Evolutionary conservation across 2,888 invertebrate species (phyloP).

Genomic region (Thecocarcelia acutangulata): DNA sequence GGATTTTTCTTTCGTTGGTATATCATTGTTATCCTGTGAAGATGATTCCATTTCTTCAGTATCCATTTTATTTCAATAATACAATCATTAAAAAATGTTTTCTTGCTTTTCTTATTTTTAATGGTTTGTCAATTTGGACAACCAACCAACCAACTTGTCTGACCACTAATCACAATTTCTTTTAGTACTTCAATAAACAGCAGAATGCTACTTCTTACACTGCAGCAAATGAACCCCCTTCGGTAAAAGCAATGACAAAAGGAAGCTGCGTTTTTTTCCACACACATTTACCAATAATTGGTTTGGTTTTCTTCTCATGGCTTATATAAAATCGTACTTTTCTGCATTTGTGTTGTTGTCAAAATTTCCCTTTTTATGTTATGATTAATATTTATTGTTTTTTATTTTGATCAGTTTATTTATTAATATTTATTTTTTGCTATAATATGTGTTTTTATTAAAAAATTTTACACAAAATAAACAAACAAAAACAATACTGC

Average conservation of each 20-base stretch:
- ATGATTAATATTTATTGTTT: conserved; percentile 41
- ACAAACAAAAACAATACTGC: conserved; percentile 66
- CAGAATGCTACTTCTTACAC: conserved; percentile 59
- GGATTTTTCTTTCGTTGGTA: conserved; percentile 58
- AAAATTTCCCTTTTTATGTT: conserved; percentile 17
- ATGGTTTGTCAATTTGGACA: conserved; percentile 20
- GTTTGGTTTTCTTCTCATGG: conserved; percentile 43
- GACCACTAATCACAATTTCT: conserved; percentile 65
- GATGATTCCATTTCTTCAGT: conserved; percentile 66
- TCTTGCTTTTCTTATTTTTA: background rate
- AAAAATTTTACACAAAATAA: conserved; percentile 63
- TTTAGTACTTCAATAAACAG: conserved; percentile 51
- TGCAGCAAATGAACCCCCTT: conserved; percentile 65
- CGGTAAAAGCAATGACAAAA: conserved; percentile 62
- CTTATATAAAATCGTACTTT: conserved; percentile 57
- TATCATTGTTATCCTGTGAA: conserved; percentile 58
- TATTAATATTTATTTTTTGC: conserved; percentile 62
- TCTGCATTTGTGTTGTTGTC: conserved; percentile 33
- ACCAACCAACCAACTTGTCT: conserved; percentile 61
- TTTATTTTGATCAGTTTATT: conserved; percentile 63
- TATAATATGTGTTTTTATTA: conserved; percentile 48
- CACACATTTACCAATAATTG: conserved; percentile 63
- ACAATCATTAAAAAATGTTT: conserved; percentile 1
- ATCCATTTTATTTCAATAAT: conserved; percentile 56
- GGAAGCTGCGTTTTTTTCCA: conserved; percentile 67